A percentile compares a stretch with the other conserved stretches of the same genome.
Conservation (phyloP, 2,888 invertebrate species). For the Tortricodes alternella region DNA sequence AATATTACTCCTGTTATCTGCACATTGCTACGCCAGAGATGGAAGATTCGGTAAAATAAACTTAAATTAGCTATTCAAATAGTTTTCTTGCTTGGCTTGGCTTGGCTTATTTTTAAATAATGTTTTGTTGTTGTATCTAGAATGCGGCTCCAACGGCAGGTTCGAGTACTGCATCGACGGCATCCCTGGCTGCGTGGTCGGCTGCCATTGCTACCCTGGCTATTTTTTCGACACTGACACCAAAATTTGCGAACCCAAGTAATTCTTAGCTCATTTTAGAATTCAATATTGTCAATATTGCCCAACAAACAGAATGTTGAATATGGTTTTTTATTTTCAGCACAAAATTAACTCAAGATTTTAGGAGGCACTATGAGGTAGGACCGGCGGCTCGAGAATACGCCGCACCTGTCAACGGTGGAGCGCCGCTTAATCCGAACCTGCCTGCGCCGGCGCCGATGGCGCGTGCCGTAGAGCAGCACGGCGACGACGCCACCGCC, state of each 20-base stretch:
- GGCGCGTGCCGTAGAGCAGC: slow-evolving; percentile 43
- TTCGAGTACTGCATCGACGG: slow-evolving; percentile 74
- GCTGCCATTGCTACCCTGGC: slow-evolving; percentile 75
- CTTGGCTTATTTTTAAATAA: too few species aligned
- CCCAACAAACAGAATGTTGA: not conserved
- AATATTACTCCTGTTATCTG: slow-evolving; percentile 5
- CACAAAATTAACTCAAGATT: slow-evolving; percentile 54
- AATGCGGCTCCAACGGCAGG: slow-evolving; percentile 70
- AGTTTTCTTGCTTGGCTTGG: too few species aligned
- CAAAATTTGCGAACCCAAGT: slow-evolving; percentile 76
- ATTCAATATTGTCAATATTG: not conserved
- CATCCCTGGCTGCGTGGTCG: slow-evolving; percentile 69
- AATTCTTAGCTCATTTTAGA: too few species aligned
- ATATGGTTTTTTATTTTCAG: slow-evolving; percentile 47
- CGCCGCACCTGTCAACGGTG: too few species aligned
- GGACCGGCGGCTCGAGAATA: not conserved
- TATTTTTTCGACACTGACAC: slow-evolving; percentile 73
- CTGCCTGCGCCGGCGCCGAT: slow-evolving; percentile 40
- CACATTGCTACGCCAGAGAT: not conserved
- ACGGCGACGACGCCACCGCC: slow-evolving; percentile 55
- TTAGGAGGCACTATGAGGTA: slow-evolving; percentile 44
- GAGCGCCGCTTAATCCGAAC: too few species aligned
- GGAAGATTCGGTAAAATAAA: slow-evolving; percentile 21
- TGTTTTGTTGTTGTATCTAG: slow-evolving; percentile 50
- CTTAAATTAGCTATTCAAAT: too few species aligned